A percentile compares a stretch with the other conserved stretches of the same genome.
Evolutionary conservation across 2,888 invertebrate genomes (phyloP).

Genomic region (Nowickia ferox): DNA sequence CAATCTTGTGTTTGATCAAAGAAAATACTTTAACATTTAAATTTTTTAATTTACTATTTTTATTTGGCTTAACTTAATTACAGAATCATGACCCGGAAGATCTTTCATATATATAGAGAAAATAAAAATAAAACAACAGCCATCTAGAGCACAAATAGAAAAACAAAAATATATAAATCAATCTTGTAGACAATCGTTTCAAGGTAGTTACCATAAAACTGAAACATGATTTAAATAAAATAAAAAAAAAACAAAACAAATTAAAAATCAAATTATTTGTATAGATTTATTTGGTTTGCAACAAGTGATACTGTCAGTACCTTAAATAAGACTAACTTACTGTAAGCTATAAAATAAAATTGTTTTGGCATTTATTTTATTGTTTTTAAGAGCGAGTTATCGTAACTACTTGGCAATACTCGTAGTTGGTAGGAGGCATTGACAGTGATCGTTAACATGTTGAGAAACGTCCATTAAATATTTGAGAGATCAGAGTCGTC

Average conservation of each 20-base stretch:
- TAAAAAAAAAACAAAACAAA: not conserved
- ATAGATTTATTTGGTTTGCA: not conserved
- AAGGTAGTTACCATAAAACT: conserved; percentile 41
- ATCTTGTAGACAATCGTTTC: conserved; percentile 27
- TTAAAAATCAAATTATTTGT: conserved; percentile 18
- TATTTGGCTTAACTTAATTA: conserved; percentile 37
- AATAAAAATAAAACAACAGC: not conserved
- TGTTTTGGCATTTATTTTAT: conserved; percentile 22
- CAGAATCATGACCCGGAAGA: conserved; percentile 66
- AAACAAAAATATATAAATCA: conserved; percentile 29
- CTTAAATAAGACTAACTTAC: conserved; percentile 11
- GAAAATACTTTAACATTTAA: not conserved
- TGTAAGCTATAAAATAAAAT: conserved; percentile 40
- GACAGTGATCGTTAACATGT: conserved; percentile 56
- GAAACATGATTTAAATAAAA: not conserved
- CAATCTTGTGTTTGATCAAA: not conserved
- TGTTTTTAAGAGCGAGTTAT: not conserved
- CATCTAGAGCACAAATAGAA: not conserved
- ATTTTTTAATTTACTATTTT: not conserved
- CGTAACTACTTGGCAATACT: conserved; percentile 5
- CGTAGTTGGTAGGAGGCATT: conserved; percentile 55
- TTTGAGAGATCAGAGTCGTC: not conserved
- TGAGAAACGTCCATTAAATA: conserved; percentile 2
- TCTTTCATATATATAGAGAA: not conserved
- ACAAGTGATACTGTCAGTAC: conserved; percentile 19